These are phyloP conservation scores for Creontiades dilutus DNA, from an alignment of 2,888 invertebrate species.

Conservation along the genomic window DNA sequence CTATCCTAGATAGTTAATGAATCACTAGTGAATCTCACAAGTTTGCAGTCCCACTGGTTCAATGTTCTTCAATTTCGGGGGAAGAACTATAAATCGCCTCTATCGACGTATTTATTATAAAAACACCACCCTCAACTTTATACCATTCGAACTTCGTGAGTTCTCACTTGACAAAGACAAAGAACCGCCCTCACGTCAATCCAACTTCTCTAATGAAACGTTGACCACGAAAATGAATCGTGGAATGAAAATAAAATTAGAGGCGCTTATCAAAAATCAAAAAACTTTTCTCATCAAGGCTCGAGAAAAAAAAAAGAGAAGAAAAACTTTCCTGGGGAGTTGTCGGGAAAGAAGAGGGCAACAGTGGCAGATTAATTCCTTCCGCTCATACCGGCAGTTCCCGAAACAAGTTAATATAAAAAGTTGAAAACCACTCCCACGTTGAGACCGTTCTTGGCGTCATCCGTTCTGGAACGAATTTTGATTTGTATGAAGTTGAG, in stretches of 20 bases:
- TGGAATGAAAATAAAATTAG: conserved; percentile 31
- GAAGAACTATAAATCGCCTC: too few relatives aligned
- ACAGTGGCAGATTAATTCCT: conserved; percentile 35
- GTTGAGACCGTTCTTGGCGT: neutral
- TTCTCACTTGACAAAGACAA: conserved; percentile 1
- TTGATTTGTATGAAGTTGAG: too few relatives aligned
- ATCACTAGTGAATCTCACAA: too few relatives aligned
- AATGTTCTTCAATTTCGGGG: too few relatives aligned
- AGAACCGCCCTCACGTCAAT: neutral
- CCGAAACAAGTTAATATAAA: conserved; percentile 27
- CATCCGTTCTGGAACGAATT: too few relatives aligned
- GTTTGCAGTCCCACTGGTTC: too few relatives aligned
- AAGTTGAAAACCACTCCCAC: neutral
- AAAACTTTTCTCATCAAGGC: conserved; percentile 28
- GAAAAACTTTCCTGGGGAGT: neutral
- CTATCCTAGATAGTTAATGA: too few relatives aligned
- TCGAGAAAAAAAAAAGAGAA: neutral
- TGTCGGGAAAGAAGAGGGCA: neutral
- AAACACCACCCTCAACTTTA: neutral
- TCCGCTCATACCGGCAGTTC: conserved; percentile 5
- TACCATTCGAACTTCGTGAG: neutral
- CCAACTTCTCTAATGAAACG: neutral
- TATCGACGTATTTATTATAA: too few relatives aligned
- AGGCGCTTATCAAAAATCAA: conserved; percentile 9
- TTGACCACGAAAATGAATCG: conserved; percentile 32